Conservation (phyloP, 2,113 vertebrate genomes). For the Pelecanus crispus region DNA sequence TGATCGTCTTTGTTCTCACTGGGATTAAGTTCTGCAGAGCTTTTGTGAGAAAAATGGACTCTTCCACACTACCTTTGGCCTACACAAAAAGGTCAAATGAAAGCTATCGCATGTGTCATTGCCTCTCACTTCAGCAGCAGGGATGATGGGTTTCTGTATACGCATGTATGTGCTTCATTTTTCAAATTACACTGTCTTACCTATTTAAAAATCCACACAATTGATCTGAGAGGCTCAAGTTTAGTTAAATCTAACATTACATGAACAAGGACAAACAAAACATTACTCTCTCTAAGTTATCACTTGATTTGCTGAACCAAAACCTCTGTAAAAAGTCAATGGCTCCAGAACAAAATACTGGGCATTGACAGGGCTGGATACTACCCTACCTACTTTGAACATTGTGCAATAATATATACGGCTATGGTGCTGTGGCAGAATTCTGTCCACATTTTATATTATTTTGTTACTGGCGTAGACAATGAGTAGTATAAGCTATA, state of each 20-base stretch:
- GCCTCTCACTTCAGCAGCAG: not conserved
- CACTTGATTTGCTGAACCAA: slow-evolving; percentile 1
- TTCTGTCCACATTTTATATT: slow-evolving; percentile 36
- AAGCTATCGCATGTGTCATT: not conserved
- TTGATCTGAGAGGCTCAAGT: not conserved
- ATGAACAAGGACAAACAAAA: not conserved
- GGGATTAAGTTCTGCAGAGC: not conserved
- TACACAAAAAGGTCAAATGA: not conserved
- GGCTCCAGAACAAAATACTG: not conserved
- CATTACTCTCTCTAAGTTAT: not conserved
- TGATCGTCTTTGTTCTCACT: not conserved
- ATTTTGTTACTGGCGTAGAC: not conserved
- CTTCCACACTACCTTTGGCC: not conserved
- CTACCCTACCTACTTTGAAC: not conserved
- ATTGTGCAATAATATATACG: not conserved
- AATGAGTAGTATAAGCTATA: not conserved
- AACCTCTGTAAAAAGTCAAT: not conserved
- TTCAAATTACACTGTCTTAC: not conserved
- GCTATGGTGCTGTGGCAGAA: slow-evolving; percentile 20
- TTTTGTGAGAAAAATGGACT: not conserved
- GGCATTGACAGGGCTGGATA: not conserved
- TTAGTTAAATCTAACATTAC: not conserved
- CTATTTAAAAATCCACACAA: not conserved
- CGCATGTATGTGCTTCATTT: not conserved
- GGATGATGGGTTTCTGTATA: not conserved